These are phyloP conservation scores for Drosophila baimaii DNA, from an alignment of 1,140 invertebrate species.

Conservation along the genomic window DNA sequence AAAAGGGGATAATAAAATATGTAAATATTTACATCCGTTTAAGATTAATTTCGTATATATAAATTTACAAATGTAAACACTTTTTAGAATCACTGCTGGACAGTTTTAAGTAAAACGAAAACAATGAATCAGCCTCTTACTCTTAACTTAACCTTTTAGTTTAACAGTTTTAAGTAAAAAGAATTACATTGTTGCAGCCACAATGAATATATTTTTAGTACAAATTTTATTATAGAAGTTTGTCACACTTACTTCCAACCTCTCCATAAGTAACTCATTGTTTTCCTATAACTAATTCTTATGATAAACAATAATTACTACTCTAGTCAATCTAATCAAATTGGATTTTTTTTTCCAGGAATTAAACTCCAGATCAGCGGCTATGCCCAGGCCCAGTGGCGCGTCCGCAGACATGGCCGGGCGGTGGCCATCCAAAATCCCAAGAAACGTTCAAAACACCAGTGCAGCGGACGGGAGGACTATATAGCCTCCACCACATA, in stretches of 20 bases:
- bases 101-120: not conserved
- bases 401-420: conserved; percentile 43
- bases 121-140: no score
- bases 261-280: not conserved
- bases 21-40: not conserved
- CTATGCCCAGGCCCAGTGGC: conserved; percentile 73
- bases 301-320: no score
- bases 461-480: conserved; percentile 72
- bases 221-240: not conserved
- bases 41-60: not conserved
- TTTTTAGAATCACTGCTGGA: not conserved
- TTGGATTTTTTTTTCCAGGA: conserved; percentile 23
- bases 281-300: not conserved
- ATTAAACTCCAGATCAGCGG: conserved; percentile 77
- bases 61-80: not conserved
- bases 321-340: not conserved
- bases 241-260: not conserved
- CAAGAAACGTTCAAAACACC: conserved; percentile 40
- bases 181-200: no score
- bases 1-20: not conserved
- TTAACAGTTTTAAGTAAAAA: no score
- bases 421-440: conserved; percentile 51
- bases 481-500: conserved; percentile 79
- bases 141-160: no score
- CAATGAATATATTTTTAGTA: not conserved